Base-by-base conservation (phyloP, 2,113 vertebrate genomes). In the Bucco capensis region DNA sequence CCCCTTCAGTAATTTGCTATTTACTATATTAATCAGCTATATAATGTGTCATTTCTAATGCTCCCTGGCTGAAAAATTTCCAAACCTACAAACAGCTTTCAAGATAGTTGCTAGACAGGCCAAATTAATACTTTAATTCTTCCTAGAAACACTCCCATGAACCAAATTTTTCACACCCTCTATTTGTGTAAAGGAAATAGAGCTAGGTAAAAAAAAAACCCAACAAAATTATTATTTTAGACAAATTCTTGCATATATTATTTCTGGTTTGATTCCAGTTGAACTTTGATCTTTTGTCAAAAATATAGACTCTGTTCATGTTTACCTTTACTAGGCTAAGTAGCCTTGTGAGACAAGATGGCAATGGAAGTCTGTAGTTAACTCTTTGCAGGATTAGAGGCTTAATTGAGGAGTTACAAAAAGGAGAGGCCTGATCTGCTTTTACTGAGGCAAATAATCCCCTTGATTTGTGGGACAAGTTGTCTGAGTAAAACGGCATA, bases 11-110 rank as follows among this genome's bases (percentile, higher is more conserved):
- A 91, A 91, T 95, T 90, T 83, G 80, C 83, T 88, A 86, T 95
- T 95, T 94, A 89, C 83, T 94, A 40, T 86, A 95, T 95, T 96
- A 92, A 94, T 94, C 92, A 95, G 67, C 66, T 58, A 56, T 75
- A 94, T 85, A 92, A 92, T 4, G 24, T 93, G 88, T 89, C 88
- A 95, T 95, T 91, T 93, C 90, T 94, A 91, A 88, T 88, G 86
- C 79, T 95, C 92, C 80, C 94, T 72, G 88, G 93, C 54, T 95
- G 93, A 95, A 91, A 83, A 83, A 94, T 81, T 92, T 95, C 92
- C 92, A 95, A 95, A 90, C 89, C 90, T 94, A 91, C 82, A 95
- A 90, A 94, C 88, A 95, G 93, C 92, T 94, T 93, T 94, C 90
- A 88, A 86, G 75, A 90, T 78, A 90, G 86, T 90, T 94, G 90